Conservation (phyloP, 2,113 vertebrate genomes). For the Cervus canadensis region DNA sequence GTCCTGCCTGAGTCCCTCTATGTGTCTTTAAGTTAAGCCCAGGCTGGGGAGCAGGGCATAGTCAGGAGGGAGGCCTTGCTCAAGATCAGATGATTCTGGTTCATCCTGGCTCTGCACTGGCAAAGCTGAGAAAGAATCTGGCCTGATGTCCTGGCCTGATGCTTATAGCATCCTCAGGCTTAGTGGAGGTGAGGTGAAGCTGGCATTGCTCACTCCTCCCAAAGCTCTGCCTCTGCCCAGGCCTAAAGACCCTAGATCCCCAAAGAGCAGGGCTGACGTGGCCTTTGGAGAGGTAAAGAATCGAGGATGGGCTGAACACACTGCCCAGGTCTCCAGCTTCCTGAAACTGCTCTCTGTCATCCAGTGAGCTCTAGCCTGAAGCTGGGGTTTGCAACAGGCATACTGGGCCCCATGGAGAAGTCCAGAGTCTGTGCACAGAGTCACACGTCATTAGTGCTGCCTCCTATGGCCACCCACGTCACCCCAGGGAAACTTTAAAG, state of each 20-base stretch:
- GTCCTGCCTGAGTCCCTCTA: not conserved
- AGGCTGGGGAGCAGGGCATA: not conserved
- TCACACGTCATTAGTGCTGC: not conserved
- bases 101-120: not conserved
- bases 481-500: not conserved
- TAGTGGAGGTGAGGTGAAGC: not conserved
- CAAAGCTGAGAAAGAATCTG: not conserved
- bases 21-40: not conserved
- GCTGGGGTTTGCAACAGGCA: not conserved
- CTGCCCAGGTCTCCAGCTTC: not conserved
- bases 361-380: not conserved
- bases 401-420: not conserved
- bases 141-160: not conserved
- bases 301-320: not conserved
- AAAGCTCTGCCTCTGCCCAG: not conserved
- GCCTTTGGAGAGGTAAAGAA: not conserved
- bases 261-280: not conserved
- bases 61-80: not conserved
- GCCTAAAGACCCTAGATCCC: not conserved
- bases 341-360: not conserved
- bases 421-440: not conserved
- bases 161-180: not conserved
- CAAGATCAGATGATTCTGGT: not conserved
- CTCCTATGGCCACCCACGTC: accelerated
- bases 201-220: not conserved